Percentiles rank a stretch among this genome's conserved stretches.
Evolutionary conservation across 2,797 vertebrate species (phyloP).

Genomic region (Argyrosomus regius): DNA sequence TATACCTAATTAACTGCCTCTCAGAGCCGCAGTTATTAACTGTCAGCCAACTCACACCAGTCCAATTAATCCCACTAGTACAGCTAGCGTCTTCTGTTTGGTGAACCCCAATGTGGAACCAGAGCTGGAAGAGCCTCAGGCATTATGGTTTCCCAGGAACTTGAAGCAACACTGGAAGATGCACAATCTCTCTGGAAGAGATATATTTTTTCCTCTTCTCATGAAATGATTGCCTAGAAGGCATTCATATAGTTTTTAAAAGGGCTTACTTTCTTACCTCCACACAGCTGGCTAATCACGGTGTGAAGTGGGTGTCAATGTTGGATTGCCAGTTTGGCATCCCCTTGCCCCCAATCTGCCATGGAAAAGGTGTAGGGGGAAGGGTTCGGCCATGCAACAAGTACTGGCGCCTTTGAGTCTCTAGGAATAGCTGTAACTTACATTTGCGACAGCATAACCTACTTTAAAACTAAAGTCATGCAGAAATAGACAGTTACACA

Average conservation of each 20-base stretch:
- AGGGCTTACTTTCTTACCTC: neutral
- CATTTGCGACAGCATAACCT: neutral
- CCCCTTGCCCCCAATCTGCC: neutral
- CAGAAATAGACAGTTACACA: neutral
- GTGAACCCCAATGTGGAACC: neutral
- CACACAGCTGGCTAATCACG: neutral
- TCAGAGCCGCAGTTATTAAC: conserved; percentile 4
- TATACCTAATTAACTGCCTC: conserved; percentile 6
- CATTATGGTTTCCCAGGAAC: neutral
- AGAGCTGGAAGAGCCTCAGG: neutral
- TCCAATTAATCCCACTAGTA: neutral
- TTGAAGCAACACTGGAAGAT: neutral
- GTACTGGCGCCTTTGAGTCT: neutral
- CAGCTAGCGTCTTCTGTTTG: neutral
- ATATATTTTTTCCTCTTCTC: too few relatives aligned
- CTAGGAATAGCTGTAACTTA: neutral
- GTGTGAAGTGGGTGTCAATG: neutral
- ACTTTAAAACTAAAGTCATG: neutral
- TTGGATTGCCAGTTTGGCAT: neutral
- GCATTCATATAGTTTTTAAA: neutral
- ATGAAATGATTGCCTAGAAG: neutral
- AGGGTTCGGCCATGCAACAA: neutral
- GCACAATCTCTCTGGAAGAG: neutral
- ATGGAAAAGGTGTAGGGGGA: neutral
- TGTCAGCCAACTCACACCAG: neutral